Percentiles rank a stretch among this genome's conserved stretches.
These are phyloP conservation scores for Champsocephalus esox DNA, from an alignment of 2,797 vertebrate genomes.

Conservation along the genomic window DNA sequence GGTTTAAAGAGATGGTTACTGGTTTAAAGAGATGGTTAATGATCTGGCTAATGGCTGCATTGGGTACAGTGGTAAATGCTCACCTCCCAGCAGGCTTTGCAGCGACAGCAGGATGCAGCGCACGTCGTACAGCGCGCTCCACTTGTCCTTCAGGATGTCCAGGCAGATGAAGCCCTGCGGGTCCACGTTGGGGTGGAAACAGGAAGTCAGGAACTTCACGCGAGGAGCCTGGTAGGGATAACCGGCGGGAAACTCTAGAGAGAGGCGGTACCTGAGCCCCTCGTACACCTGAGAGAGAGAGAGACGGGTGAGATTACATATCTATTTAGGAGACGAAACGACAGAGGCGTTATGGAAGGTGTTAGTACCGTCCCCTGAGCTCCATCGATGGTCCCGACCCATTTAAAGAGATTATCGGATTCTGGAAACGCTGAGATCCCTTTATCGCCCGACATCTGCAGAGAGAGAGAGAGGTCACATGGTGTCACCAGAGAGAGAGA, in stretches of 20 bases:
- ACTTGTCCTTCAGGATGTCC: conserved; percentile 98
- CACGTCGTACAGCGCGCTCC: conserved; percentile 94
- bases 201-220: conserved; percentile 92
- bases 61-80: neutral
- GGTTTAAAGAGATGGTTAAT: no score
- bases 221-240: conserved; percentile 94
- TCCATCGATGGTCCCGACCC: conserved; percentile 95
- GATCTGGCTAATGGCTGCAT: no score
- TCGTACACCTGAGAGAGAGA: conserved; percentile 88
- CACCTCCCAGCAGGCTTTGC: conserved; percentile 95
- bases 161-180: conserved; percentile 96
- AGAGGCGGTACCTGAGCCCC: conserved; percentile 91
- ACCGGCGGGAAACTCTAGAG: conserved; percentile 93
- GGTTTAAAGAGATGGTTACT: no score
- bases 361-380: conserved; percentile 88
- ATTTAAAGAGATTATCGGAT: conserved; percentile 95
- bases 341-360: no score
- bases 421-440: conserved; percentile 97
- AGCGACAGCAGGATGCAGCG: conserved; percentile 94
- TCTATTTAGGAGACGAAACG: no score
- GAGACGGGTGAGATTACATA: neutral
- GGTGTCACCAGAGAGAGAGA: no score
- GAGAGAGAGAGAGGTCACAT: no score
- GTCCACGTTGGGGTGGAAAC: conserved; percentile 97
- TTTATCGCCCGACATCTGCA: conserved; percentile 93